Base-by-base conservation (phyloP, 2,797 vertebrate genomes). In the Vespertilio murinus region DNA sequence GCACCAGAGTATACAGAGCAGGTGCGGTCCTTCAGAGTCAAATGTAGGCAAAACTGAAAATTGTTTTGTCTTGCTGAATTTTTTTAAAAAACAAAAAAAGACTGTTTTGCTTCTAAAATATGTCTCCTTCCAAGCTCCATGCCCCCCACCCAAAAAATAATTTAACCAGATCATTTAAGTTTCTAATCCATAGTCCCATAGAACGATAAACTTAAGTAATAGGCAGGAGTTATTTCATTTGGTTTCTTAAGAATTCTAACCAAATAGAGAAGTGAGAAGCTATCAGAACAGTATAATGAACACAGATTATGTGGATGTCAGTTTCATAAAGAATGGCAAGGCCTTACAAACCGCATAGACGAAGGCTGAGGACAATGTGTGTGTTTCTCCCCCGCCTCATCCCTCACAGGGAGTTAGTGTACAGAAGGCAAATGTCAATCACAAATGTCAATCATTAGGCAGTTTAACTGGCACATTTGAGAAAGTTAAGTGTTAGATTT, bases 201-300 rank as follows among this genome's bases (percentile, higher is more conserved):
- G 95, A 80, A 96, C 94, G 40, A 96, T 30, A 80, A 96, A 95
- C 23, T 92, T 91, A 56, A 88, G 82, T 96, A 97, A 98, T 97
- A 98, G 97, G 92, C 79, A 89, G 25, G 56, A 97, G 88, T 94
- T 96, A 90, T 97, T 95, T 69, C 93, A 49, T 85, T 97, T 89
- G 80, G 93, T 97, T 97, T 98, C 92, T 59, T 93, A 93, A 79
- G 93, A 71, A 95, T 95, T 94, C 79, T 91, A 96, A 97, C 83
- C 87, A 97, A 90, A 77, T 78, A 90, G 90, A 95, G 52, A 96
- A 95, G 96, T 83, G 77, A 96, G 61, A 88, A 98, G 83, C 97
- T 98, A 98, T 98, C 97, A 98, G 97, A 97, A 92, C 95, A 13
- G 16, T 97, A 49, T 38, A 69, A n/a, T 61, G 75, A 81, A 97